A percentile compares a stretch with the other conserved stretches of the same genome.
Conservation (phyloP, 2,797 vertebrate species). For the Macropodus opercularis region DNA sequence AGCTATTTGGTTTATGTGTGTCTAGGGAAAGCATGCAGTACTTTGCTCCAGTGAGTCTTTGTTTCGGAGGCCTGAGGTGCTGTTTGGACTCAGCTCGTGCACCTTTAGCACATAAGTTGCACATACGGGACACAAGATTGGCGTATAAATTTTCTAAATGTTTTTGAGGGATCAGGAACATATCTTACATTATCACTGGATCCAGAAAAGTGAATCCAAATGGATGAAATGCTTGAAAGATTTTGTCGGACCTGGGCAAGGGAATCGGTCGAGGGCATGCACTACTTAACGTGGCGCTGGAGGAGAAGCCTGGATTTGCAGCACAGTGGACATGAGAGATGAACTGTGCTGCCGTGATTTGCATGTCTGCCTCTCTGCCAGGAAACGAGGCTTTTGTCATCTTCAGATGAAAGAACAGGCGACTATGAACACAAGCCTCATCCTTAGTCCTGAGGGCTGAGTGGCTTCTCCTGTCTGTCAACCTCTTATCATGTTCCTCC, state of each 20-base stretch:
- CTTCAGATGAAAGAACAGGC: conserved; percentile 41
- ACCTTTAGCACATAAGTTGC: conserved; percentile 26
- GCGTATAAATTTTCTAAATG: conserved; percentile 12
- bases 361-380: conserved; percentile 59
- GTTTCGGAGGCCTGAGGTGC: conserved; percentile 40
- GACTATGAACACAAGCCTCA: conserved; percentile 53
- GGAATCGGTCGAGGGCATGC: conserved; percentile 40
- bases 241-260: conserved; percentile 31
- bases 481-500: conserved; percentile 27
- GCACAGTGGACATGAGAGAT: conserved; percentile 34
- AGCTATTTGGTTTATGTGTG: conserved; percentile 46
- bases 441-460: conserved; percentile 51
- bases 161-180: conserved; percentile 5
- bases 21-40: conserved; percentile 62
- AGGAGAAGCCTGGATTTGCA: conserved; percentile 31
- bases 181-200: conserved; percentile 38
- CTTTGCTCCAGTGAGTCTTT: conserved; percentile 56
- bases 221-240: conserved; percentile 35
- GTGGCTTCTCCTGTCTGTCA: conserved; percentile 37
- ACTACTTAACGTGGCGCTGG: conserved; percentile 36
- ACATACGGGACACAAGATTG: conserved; percentile 31
- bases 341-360: conserved; percentile 58
- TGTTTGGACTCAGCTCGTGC: conserved; percentile 26
- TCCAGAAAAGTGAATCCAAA: conserved; percentile 24
- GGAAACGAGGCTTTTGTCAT: conserved; percentile 44